Conservation (phyloP, 2,888 invertebrate genomes). For the Polymixis lichenea region DNA sequence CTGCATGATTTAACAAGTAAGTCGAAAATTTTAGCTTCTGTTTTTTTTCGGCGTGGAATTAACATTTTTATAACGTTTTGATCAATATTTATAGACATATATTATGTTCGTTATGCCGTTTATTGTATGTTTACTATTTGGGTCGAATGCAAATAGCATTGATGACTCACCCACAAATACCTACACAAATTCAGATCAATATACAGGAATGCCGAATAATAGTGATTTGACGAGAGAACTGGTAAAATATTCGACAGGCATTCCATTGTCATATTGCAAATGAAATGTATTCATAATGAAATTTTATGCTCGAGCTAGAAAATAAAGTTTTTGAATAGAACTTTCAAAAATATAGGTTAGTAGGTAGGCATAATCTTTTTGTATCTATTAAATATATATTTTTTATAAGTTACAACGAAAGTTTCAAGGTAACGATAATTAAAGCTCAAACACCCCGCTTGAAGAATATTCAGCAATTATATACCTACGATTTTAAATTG, state of each 20-base stretch:
- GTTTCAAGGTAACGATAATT: constrained; percentile 11
- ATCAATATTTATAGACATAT: constrained; percentile 61
- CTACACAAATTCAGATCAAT: constrained; percentile 43
- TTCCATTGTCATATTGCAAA: constrained; percentile 11
- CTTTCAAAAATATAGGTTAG: not conserved
- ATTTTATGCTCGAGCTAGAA: not conserved
- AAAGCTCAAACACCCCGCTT: constrained; percentile 25
- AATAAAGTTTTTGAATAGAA: not conserved
- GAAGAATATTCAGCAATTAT: constrained; percentile 23
- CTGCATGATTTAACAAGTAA: constrained; percentile 66
- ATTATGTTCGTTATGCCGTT: constrained; percentile 63
- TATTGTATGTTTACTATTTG: constrained; percentile 67
- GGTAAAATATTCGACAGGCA: constrained; percentile 16
- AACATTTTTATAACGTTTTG: constrained; percentile 41
- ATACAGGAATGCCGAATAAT: constrained; percentile 45
- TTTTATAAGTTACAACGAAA: not conserved
- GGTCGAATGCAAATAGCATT: constrained; percentile 60
- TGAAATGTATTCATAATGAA: not conserved
- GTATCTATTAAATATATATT: too few species aligned
- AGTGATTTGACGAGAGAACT: constrained; percentile 29
- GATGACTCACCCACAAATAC: constrained; percentile 49
- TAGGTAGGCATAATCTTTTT: not conserved
- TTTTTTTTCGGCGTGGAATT: constrained; percentile 44
- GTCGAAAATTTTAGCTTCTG: constrained; percentile 42
- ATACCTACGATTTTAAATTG: constrained; percentile 39